Evolutionary conservation across 2,888 invertebrate species (phyloP), one percentile per base, ranked within the genome.

Genomic region (Pegoplata infirma): DNA sequence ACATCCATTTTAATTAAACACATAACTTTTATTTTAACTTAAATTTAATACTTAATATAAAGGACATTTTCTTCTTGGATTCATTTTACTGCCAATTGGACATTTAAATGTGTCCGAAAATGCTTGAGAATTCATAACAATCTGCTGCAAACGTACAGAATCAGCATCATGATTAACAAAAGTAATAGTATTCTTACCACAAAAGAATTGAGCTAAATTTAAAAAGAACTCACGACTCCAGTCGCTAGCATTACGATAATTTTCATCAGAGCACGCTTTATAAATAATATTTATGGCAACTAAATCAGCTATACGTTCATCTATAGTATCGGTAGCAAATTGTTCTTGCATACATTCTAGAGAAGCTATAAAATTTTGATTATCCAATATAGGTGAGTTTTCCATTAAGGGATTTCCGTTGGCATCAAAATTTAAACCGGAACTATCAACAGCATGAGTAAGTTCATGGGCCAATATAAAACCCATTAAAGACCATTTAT

Each of bases 121-220:
- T 0, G 82, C 82, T 0, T 77, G 53, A 8, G 85, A 87, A 47
- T 88, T 84, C 17, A 71, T 76, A 3, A 86, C 14, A 1, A 84
- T 71, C 51, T 85, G 84, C 56, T 74, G 79, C 3, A 88, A 66
- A 5, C 88, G 86, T 25, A 84, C 17, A 3, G 85, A 78, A 28
- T 88, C 87, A 0, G 82, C 2, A 59, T 88, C 88, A 64, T 88
- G 89, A 6, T 81, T 83, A 10, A 46, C 0, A 40, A 85, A 84
- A 0, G 36, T 56, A 0, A 17, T 3, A 1, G 19, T 3, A 1
- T 49, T 36, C 25, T 81, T 76, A 0, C 86, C 86, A 46, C 88
- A 88, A 49, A 88, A 88, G 59, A 88, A 86, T 17, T 88, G 89
- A 0, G 87, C 87, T 14, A 84, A n/a, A 46, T 82, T 86, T 0